phyloP scores from a whole-genome alignment of 2,113 vertebrate species.

The Caracal caracal region DNA sequence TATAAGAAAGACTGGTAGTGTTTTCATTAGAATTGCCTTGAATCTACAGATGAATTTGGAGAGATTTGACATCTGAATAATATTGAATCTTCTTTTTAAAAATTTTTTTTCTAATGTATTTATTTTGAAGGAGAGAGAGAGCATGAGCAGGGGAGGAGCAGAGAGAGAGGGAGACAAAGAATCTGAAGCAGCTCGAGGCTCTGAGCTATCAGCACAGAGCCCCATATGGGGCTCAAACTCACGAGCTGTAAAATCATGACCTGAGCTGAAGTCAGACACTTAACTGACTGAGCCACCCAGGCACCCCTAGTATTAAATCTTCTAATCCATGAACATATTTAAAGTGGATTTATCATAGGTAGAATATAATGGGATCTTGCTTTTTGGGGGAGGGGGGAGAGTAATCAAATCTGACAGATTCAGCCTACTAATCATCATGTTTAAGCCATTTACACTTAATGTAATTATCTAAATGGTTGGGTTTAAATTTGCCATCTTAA shows the following conservation, averaged over 20 bases:
- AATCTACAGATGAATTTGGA: not conserved
- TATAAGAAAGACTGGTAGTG: not conserved
- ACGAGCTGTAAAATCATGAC: too few relatives aligned
- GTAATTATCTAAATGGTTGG: not conserved
- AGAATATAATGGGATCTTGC: not conserved
- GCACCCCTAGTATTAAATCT: not conserved
- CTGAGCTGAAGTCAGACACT: too few relatives aligned
- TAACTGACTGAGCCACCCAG: too few relatives aligned
- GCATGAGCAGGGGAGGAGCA: too few relatives aligned
- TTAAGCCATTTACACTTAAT: not conserved
- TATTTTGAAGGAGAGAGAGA: too few relatives aligned
- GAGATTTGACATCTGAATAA: not conserved
- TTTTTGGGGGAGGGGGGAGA: fast-evolving
- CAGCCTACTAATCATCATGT: not conserved
- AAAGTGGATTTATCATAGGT: not conserved
- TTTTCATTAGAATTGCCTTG: not conserved
- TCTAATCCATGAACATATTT: not conserved
- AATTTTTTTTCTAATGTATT: too few relatives aligned
- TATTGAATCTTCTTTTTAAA: not conserved
- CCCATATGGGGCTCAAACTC: too few relatives aligned
- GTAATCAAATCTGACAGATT: not conserved
- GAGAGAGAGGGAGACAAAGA: too few relatives aligned
- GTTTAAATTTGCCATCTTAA: not conserved
- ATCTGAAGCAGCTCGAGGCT: too few relatives aligned
- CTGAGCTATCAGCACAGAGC: too few relatives aligned